Conservation (phyloP, 92 coral and sea anemone genomes). For the Parazoanthus darwini region DNA sequence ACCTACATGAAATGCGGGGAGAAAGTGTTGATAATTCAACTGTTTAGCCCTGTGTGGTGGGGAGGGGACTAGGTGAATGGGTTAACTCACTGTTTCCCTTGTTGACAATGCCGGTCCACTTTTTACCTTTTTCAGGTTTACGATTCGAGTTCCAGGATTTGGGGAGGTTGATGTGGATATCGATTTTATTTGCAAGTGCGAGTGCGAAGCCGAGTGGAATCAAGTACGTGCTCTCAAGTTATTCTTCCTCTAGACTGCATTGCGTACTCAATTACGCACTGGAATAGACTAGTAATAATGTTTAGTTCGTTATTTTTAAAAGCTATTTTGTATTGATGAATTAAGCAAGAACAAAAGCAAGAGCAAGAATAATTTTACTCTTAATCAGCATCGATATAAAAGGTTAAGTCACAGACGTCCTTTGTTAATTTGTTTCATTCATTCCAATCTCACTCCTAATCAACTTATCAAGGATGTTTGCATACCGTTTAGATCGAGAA, state of each 20-base stretch:
- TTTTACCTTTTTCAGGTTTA: conserved; percentile 54
- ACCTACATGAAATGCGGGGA: too few species aligned
- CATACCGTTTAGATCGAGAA: conserved; percentile 61
- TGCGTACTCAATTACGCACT: too few species aligned
- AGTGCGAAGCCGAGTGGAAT: conserved; percentile 62
- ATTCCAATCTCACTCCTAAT: neutral
- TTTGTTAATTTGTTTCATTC: too few species aligned
- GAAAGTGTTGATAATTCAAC: neutral
- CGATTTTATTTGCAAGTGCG: conserved; percentile 73
- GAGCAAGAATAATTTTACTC: too few species aligned
- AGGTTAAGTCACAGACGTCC: too few species aligned
- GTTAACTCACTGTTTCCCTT: neutral
- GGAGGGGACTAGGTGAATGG: neutral
- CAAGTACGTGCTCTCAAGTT: conserved; percentile 44
- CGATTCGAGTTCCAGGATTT: conserved; percentile 83
- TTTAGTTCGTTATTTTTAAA: too few species aligned
- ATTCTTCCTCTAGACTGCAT: neutral
- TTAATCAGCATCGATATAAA: too few species aligned
- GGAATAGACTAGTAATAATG: too few species aligned
- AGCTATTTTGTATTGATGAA: too few species aligned
- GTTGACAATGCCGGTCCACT: neutral
- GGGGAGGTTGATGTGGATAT: conserved; percentile 74
- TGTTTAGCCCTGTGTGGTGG: too few species aligned
- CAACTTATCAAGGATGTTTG: neutral
- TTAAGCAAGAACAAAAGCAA: too few species aligned